Conservation (phyloP, 1,140 invertebrate genomes). For the Mycetomoellerius zeteki region DNA sequence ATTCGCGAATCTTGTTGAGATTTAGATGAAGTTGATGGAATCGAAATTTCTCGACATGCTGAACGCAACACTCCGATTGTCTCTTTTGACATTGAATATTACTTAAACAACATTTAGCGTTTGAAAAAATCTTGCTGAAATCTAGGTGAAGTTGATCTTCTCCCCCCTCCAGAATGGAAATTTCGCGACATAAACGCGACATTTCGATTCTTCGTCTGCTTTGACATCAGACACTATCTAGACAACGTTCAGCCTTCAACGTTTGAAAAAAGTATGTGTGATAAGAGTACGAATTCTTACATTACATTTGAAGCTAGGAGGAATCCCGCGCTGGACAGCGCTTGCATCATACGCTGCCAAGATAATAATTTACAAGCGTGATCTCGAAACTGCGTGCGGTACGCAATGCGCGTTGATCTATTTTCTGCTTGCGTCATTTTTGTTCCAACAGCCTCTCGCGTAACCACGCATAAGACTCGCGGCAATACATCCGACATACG, state of each 20-base stretch:
- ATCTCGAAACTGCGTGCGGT: constrained; percentile 25
- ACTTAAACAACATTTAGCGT: background rate
- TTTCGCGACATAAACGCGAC: background rate
- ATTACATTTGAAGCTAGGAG: background rate
- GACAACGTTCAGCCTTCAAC: background rate
- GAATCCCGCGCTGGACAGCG: constrained; percentile 1
- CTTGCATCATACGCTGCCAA: background rate
- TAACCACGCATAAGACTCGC: background rate
- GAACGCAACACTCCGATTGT: too few relatives aligned
- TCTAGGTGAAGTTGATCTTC: too few relatives aligned
- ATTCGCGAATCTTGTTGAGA: background rate
- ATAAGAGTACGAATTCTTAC: constrained; percentile 11
- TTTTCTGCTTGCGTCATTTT: constrained; percentile 38
- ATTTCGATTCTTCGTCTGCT: background rate
- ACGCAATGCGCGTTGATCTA: constrained; percentile 31
- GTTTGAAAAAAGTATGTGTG: background rate
- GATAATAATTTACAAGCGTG: constrained; percentile 28
- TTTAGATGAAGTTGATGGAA: background rate
- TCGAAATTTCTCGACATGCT: background rate
- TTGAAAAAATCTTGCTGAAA: background rate
- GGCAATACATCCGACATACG: constrained; percentile 27
- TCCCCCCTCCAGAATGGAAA: too few relatives aligned
- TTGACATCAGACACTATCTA: background rate
- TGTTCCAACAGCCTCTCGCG: background rate
- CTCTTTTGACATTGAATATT: too few relatives aligned